Conservation (phyloP, 2,888 invertebrate species). For the Carterocephalus palaemon region DNA sequence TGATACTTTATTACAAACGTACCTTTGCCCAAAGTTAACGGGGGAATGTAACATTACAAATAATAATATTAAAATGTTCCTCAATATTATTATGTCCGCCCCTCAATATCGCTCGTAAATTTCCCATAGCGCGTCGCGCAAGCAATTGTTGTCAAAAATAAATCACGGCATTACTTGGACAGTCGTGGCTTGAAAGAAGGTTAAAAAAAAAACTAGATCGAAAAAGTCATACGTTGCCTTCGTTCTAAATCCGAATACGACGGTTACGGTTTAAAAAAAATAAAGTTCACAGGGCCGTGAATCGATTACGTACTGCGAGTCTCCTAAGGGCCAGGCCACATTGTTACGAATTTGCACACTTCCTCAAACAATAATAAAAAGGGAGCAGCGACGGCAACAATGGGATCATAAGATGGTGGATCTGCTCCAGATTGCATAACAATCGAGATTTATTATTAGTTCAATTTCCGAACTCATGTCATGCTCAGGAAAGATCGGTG, state of each 20-base stretch:
- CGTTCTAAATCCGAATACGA: constrained; percentile 29
- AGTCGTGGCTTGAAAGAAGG: constrained; percentile 36
- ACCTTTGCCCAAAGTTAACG: constrained; percentile 7
- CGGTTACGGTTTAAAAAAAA: constrained; percentile 27
- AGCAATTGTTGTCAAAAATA: constrained; percentile 72
- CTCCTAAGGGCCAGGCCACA: constrained; percentile 42
- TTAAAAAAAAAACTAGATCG: constrained; percentile 67
- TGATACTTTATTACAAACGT: background rate
- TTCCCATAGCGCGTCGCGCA: constrained; percentile 62
- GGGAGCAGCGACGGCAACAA: constrained; percentile 44
- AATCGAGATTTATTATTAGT: constrained; percentile 62
- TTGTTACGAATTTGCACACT: constrained; percentile 62
- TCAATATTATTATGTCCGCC: constrained; percentile 46
- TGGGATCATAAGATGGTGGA: constrained; percentile 37
- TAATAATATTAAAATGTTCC: constrained; percentile 32
- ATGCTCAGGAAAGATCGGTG: constrained; percentile 49
- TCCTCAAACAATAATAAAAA: constrained; percentile 57
- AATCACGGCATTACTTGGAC: constrained; percentile 57
- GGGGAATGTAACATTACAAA: constrained; percentile 11
- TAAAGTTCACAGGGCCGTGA: constrained; percentile 26
- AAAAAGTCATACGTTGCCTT: constrained; percentile 34
- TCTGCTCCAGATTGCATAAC: constrained; percentile 67
- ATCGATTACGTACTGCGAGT: constrained; percentile 34
- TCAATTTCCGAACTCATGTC: constrained; percentile 45
- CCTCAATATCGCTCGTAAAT: constrained; percentile 67